These are phyloP conservation scores for Drosophila demipolita DNA, from an alignment of 2,888 invertebrate genomes.

Conservation along the genomic window DNA sequence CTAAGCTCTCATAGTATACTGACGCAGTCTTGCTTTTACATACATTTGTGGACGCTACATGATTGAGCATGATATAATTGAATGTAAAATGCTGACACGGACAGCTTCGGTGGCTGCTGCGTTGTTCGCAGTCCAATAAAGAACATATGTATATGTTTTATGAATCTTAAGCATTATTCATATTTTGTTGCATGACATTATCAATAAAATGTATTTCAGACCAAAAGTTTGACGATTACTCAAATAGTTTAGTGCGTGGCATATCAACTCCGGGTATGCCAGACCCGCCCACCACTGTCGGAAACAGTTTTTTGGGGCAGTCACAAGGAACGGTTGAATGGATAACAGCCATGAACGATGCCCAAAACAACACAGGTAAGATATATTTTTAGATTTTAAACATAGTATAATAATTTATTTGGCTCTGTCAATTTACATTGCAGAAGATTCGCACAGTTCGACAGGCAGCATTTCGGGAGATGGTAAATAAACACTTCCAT, in stretches of 20 bases:
- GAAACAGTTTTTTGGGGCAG: constrained; percentile 68
- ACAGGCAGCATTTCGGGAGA: constrained; percentile 85
- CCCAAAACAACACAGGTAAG: constrained; percentile 76
- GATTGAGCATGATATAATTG: not conserved
- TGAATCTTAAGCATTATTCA: not conserved
- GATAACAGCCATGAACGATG: constrained; percentile 81
- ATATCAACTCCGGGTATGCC: constrained; percentile 43
- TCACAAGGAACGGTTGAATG: constrained; percentile 80
- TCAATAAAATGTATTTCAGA: constrained; percentile 39
- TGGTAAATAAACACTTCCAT: constrained; percentile 78
- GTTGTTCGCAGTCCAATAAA: not conserved
- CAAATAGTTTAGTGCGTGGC: constrained; percentile 49
- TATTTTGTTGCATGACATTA: not conserved
- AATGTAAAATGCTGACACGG: not conserved
- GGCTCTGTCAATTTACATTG: constrained; percentile 38
- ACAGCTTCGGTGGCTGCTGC: not conserved
- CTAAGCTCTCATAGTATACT: not conserved
- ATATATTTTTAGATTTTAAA: not conserved
- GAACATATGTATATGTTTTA: not conserved
- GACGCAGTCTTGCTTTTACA: not conserved
- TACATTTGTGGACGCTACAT: not conserved
- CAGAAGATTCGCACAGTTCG: constrained; percentile 84
- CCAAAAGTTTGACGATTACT: constrained; percentile 76
- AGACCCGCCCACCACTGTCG: constrained; percentile 35
- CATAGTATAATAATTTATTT: not conserved